Percentiles rank a stretch among this genome's conserved stretches.
Conservation (phyloP, 2,888 invertebrate genomes). For the Cylindroiulus punctatus region DNA sequence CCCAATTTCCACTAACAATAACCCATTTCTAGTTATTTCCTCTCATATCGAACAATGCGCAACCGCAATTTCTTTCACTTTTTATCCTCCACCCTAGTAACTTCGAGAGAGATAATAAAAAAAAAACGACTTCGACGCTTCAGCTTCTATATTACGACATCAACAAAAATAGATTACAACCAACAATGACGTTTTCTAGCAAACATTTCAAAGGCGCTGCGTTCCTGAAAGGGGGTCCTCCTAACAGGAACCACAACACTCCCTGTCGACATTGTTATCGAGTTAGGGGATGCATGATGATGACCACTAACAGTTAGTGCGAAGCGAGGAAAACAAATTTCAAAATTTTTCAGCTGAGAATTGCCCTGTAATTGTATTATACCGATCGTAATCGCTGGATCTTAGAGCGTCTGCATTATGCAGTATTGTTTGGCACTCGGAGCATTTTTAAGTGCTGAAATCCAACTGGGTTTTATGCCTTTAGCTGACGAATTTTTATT, state of each 20-base stretch:
- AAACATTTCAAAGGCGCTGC: background rate
- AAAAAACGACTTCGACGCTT: constrained; percentile 9
- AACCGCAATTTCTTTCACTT: constrained; percentile 37
- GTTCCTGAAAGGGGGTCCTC: background rate
- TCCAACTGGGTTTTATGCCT: background rate
- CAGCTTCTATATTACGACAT: constrained; percentile 39
- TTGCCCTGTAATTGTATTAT: background rate
- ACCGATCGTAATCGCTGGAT: background rate
- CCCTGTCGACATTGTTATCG: constrained; percentile 7
- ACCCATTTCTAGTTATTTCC: constrained; percentile 45
- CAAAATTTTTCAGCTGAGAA: background rate
- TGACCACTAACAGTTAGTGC: constrained; percentile 15
- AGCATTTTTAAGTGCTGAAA: background rate
- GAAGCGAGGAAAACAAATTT: constrained; percentile 1
- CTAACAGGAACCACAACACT: background rate
- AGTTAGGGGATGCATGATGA: constrained; percentile 13
- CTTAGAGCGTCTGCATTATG: background rate
- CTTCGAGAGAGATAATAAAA: constrained; percentile 11
- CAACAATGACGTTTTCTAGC: constrained; percentile 22
- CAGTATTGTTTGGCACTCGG: background rate
- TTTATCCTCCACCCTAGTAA: constrained; percentile 20
- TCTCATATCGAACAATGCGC: constrained; percentile 40
- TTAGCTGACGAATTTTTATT: background rate
- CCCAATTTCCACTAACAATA: constrained; percentile 47
- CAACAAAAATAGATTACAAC: constrained; percentile 47